Base-by-base conservation (phyloP, 2,113 vertebrate genomes). In the Phalacrocorax aristotelis region DNA sequence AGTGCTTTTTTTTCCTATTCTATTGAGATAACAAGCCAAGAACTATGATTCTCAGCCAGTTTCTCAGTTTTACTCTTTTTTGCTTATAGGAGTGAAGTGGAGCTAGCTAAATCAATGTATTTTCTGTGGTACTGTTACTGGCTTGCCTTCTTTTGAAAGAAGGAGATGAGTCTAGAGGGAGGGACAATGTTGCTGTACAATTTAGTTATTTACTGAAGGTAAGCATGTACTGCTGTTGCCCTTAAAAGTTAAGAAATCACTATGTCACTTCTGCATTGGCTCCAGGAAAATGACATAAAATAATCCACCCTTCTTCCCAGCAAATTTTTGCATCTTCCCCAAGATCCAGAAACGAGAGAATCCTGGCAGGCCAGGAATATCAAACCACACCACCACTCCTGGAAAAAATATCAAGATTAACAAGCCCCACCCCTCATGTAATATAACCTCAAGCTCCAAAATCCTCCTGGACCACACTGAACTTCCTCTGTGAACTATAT, bases 11-110 rank as follows among this genome's bases (percentile, higher is more conserved):
- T 76, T 21, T 12, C 74, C 32, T 69, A 5, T 83, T 86, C 52
- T 0, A 0, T 46, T 13, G 30, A 82, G 48, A 14, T 46, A 71
- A 51, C 23, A n/a, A 60, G 27, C 49, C 6, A 70, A 58, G 69
- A 93, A 27, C 34, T 1, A 0, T 65, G 54, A 81, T 57, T n/a
- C 30, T 23, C 26, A 83, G 25, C 7, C 46, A 68, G 2, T 65
- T 76, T 74, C 60, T 85, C 34, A 20, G 16, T 61, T 77, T 77
- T 69, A 52, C 19, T 76, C 7, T 15, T 62, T 65, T 51, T 90
- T 72, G 10, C 27, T 54, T 78, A 13, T 8, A n/a, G 26, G 29
- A 52, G 8, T 11, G 11, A 54, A 71, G 57, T 34, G 25, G 44
- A 44, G 21, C 19, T 77, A 57, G 32, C 17, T 89, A 71, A 82